Base-by-base conservation (phyloP, 2,797 vertebrate species). In the Streptopelia turtur region DNA sequence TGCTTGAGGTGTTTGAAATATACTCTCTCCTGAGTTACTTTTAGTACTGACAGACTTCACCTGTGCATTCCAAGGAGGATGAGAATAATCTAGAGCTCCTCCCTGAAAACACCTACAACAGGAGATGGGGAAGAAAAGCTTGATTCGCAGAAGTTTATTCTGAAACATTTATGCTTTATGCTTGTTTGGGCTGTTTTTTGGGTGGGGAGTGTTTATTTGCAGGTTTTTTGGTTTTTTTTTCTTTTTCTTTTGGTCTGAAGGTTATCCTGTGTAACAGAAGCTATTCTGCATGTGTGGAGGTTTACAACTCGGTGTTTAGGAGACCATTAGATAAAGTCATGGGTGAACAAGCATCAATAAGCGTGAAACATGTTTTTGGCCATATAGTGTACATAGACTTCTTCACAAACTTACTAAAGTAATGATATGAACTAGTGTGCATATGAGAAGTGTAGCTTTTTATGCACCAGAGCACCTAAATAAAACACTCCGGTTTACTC, bases 41-140 rank as follows among this genome's bases (percentile, higher is more conserved):
- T 60, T 9, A 30, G 2, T 41, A 33, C 25, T 37, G 21, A 31
- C 39, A 5, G 5, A 22, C 41, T 91, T 65, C 17, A 37, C 18
- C 20, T 0, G 0, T 37, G 7, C 8, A 8, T 66, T 74, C 53
- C 7, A 55, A 55, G 30, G 39, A 59, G 30, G 8, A 17, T 59
- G 15, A 41, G n/a, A 77, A 10, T 37, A 77, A 60, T 56, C 12
- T 49, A 37, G 33, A 55, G 9, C 4, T 70, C 12, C 33, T 69
- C 23, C 20, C 23, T 77, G 47, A 50, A 77, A 89, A 65, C 23
- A 17, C 10, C 35, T 61, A 10, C 17, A 80, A n/a, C 0, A 0
- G 21, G 41, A 10, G 0, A 6, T 22, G 69, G 41, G 6, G 18
- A 68, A 75, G n/a, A 88, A 60, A 13, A 57, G 3, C 15, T 43